These are phyloP conservation scores for Ophraella communa DNA, from an alignment of 2,888 invertebrate species.

Conservation along the genomic window DNA sequence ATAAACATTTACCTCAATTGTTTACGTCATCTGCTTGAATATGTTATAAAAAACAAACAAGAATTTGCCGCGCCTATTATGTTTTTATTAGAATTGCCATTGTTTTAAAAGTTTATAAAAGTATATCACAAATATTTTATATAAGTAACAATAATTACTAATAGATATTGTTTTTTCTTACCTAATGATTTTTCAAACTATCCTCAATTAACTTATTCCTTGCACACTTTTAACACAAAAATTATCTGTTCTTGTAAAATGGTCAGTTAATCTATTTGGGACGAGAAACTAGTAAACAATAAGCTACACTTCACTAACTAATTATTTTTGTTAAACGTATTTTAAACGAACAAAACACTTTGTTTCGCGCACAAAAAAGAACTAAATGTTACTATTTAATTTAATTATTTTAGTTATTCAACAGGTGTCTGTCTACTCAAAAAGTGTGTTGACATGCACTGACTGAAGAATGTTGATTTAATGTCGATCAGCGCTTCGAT, in stretches of 20 bases:
- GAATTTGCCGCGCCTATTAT: slow-evolving; percentile 31
- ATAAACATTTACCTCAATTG: slow-evolving; percentile 22
- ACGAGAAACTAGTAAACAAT: slow-evolving; percentile 3
- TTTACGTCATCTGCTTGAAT: slow-evolving; percentile 21
- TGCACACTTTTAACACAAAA: slow-evolving; percentile 22
- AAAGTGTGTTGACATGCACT: slow-evolving; percentile 24
- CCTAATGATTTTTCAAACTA: slow-evolving; percentile 18
- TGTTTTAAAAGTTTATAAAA: background rate
- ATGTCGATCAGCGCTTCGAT: background rate
- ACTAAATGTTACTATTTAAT: slow-evolving; percentile 18
- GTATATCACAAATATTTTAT: background rate
- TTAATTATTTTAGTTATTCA: slow-evolving; percentile 23
- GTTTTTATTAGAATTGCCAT: slow-evolving; percentile 19
- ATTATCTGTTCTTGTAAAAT: slow-evolving; percentile 18
- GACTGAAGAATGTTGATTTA: background rate
- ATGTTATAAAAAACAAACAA: slow-evolving; percentile 28
- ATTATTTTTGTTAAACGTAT: slow-evolving; percentile 8
- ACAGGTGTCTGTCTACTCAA: slow-evolving; percentile 21
- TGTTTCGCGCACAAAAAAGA: slow-evolving; percentile 19
- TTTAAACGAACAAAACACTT: slow-evolving; percentile 10
- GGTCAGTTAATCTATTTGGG: slow-evolving; percentile 14
- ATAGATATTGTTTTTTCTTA: slow-evolving; percentile 14
- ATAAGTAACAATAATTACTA: background rate
- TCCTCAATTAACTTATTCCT: slow-evolving; percentile 18
- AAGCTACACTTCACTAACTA: slow-evolving; percentile 9